These are phyloP conservation scores for Romanogobio albipinnatus DNA, from an alignment of 2,113 vertebrate genomes.

Conservation along the genomic window DNA sequence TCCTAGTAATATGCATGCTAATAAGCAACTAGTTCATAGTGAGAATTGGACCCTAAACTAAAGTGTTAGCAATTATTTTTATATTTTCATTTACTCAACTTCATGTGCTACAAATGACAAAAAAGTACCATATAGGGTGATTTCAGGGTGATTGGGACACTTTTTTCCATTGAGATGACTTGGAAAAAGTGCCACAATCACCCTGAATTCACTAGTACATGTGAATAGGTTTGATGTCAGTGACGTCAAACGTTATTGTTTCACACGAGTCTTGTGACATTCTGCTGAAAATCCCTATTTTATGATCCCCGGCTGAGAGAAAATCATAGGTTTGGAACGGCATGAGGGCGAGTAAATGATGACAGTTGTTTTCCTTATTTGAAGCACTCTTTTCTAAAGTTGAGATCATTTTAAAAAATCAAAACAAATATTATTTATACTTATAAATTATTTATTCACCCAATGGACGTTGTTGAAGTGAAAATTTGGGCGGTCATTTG, in stretches of 20 bases:
- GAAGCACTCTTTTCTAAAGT: not conserved
- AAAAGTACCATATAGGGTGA: not conserved
- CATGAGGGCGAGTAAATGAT: not conserved
- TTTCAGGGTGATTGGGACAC: too few relatives aligned
- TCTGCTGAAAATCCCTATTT: not conserved
- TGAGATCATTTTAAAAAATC: not conserved
- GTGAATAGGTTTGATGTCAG: not conserved
- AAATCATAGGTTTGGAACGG: not conserved
- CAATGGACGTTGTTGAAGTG: too few relatives aligned
- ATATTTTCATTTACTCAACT: not conserved
- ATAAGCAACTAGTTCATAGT: too few relatives aligned
- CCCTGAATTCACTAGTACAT: not conserved
- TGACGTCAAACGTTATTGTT: not conserved
- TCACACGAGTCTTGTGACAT: not conserved
- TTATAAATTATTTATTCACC: too few relatives aligned
- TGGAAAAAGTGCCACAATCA: too few relatives aligned
- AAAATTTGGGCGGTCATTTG: not conserved
- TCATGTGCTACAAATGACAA: not conserved
- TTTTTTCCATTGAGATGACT: too few relatives aligned
- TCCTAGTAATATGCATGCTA: too few relatives aligned
- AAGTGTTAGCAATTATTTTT: too few relatives aligned
- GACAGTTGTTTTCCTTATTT: not conserved
- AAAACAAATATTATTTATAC: too few relatives aligned
- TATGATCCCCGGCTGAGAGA: not conserved
- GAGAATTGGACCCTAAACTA: too few relatives aligned